phyloP scores from a whole-genome alignment of 1,140 invertebrate species.

The Drosophila pachea region DNA sequence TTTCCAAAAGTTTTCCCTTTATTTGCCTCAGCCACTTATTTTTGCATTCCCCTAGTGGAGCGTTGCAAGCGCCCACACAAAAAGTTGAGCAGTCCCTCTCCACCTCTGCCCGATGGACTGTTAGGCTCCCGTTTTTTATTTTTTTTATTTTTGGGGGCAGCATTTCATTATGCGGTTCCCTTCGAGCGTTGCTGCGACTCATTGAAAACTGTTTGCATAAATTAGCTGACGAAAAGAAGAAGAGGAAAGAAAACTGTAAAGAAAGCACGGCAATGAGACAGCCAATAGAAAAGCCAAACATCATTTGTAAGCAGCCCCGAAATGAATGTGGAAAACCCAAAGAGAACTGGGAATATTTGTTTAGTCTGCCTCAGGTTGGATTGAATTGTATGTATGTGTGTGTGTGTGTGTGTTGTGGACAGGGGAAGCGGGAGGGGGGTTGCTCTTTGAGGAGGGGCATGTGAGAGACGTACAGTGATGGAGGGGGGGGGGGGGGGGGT shows the following conservation, averaged over 20 bases:
- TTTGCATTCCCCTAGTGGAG: conserved; percentile 51
- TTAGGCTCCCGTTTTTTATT: too few relatives aligned
- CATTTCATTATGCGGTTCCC: conserved; percentile 34
- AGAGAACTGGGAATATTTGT: conserved; percentile 29
- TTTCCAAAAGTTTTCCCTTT: conserved; percentile 12
- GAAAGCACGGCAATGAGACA: not conserved
- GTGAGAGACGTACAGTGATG: not conserved
- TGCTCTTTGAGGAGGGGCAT: too few relatives aligned
- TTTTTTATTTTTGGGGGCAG: conserved; percentile 2
- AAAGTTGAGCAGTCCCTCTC: too few relatives aligned
- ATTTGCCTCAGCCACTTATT: conserved; percentile 14
- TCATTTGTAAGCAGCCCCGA: conserved; percentile 49
- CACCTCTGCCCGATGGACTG: too few relatives aligned
- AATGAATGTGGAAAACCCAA: not conserved
- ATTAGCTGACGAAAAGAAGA: conserved; percentile 55
- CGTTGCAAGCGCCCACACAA: conserved; percentile 25
- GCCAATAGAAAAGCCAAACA: conserved; percentile 55
- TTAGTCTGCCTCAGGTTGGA: not conserved
- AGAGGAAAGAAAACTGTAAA: not conserved
- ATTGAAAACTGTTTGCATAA: conserved; percentile 74
- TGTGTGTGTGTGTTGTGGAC: too few relatives aligned
- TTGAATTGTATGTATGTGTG: too few relatives aligned
- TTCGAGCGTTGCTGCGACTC: conserved; percentile 34
- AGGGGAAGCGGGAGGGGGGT: too few relatives aligned
- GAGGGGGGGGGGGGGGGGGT: not conserved